Evolutionary conservation across 2,888 invertebrate species (phyloP), one percentile per base, ranked within the genome.

Genomic region (Aporophyla nigra): DNA sequence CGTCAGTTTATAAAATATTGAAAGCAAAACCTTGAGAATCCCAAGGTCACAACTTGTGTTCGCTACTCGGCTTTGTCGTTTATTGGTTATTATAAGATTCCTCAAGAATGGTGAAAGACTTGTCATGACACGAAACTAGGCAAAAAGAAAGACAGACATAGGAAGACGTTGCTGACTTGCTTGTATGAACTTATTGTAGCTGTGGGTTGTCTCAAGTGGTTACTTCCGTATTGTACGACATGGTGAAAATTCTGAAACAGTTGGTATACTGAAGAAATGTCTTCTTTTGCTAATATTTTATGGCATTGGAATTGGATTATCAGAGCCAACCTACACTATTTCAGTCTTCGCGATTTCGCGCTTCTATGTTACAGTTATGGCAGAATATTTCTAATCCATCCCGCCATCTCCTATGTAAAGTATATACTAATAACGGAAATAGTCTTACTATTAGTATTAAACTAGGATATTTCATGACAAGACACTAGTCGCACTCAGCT

Each of bases 401-500:
- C n/a, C 2, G 1, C 66, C 14, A 24, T 49, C 16, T 21, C 14
- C 19, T 24, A 56, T 4, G 7, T 40, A n/a, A 68, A 51, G 21
- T 16, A 21, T 10, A 16, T 51, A 24, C 19, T 24, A 27, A 49
- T 19, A 40, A 71, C 12, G 2, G n/a, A 33, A 51, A 51, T 16
- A 46, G 6, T 24, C 7, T 19, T 19, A 68, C 27, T n/a, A 54
- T 4, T 56, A 43, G 16, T 14, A 66, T 43, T 40, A 40, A 59
- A 71, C 58, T 46, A 24, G 46, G 63, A 40, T 14, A 53, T 40
- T 74, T 27, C 7, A 62, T 12, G 62, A 71, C 5, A 58, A 43
- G 62, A 65, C 54, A 62, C 56, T 33, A 83, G 72, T 70, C 77
- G 73, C 69, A 71, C 71, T 67, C 51, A 72, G 27, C 70, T 27